Evolutionary conservation across 1,140 invertebrate genomes (phyloP), one percentile per base, ranked within the genome.

Genomic region (Asbolus verrucosus): DNA sequence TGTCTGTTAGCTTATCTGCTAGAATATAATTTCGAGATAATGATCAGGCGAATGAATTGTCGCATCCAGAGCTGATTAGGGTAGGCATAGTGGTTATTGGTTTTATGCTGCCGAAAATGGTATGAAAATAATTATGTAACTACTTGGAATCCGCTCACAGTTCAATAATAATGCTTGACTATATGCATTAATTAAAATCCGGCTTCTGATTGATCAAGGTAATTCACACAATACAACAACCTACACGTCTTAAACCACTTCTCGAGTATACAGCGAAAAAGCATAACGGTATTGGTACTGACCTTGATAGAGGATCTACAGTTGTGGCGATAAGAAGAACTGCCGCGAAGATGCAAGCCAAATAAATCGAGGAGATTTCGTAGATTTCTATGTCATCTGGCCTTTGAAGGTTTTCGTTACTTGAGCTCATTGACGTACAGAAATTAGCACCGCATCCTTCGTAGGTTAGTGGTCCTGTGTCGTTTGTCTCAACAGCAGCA

Each of bases 241-340:
- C 27, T 30, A 30, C 27, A 30, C 11, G 33, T 5, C 19, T 54
- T 27, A 24, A 27, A 14, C n/a, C 11, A 13, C 11, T 43, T 54
- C 21, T 54, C 27, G 21, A 24, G 11, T 8, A 14, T 46, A 11
- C 21, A 14, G 19, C 21, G 21, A 66, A 66, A 66, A 24, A 46
- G 24, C 27, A 50, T 41, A 31, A 46, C 63, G 39, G 46, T 54
- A 54, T 14, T 27, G 41, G 4, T 8, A 73, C 79, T 83, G 83
- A 93, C 88, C 92, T 92, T 67, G 92, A 92, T 0, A 97, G 85
- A 5, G 94, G 92, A 84, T 98, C 96, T 16, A 99, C 88, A 61
- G 97, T 90, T 2, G 96, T 77, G 1, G 90, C 91, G 36, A 98
- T 91, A 72, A 98, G 91, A 18, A 94, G 83, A 0, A 94, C 90